Percentiles rank a stretch among this genome's conserved stretches.
Evolutionary conservation across 1,140 invertebrate species (phyloP).

Genomic region (Drosophila fuyamai): DNA sequence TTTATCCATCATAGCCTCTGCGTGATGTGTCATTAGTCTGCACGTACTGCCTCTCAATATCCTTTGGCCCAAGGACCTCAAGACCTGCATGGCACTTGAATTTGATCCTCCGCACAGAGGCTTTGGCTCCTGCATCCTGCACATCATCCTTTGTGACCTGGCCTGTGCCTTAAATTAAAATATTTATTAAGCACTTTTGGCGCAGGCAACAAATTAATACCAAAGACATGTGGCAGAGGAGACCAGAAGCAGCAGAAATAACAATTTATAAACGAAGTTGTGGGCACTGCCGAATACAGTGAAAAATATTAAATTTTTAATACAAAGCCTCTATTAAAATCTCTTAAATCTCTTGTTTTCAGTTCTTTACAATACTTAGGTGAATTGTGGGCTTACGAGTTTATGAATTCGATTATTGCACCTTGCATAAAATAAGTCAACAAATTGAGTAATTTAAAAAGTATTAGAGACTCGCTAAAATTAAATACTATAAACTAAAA

Average conservation of each 20-base stretch:
- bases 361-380: too few relatives aligned
- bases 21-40: slow-evolving; percentile 33
- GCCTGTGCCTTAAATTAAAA: slow-evolving; percentile 62
- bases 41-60: slow-evolving; percentile 34
- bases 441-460: too few relatives aligned
- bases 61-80: slow-evolving; percentile 14
- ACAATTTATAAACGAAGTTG: slow-evolving; percentile 37
- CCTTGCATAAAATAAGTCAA: too few relatives aligned
- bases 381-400: too few relatives aligned
- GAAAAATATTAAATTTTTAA: background rate
- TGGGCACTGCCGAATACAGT: background rate
- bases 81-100: slow-evolving; percentile 36
- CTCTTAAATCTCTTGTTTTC: too few relatives aligned
- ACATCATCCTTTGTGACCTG: slow-evolving; percentile 20
- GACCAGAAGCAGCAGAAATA: slow-evolving; percentile 3
- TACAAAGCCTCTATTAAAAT: too few relatives aligned
- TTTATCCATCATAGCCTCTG: slow-evolving; percentile 34
- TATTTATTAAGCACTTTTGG: slow-evolving; percentile 77
- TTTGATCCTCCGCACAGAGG: slow-evolving; percentile 26
- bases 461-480: too few relatives aligned
- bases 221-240: slow-evolving; percentile 13
- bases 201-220: slow-evolving; percentile 77
- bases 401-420: too few relatives aligned
- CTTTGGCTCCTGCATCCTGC: slow-evolving; percentile 6
- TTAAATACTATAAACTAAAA: too few relatives aligned